phyloP scores from a whole-genome alignment of 2,888 invertebrate genomes.

The Hirtodrosophila cameraria region DNA sequence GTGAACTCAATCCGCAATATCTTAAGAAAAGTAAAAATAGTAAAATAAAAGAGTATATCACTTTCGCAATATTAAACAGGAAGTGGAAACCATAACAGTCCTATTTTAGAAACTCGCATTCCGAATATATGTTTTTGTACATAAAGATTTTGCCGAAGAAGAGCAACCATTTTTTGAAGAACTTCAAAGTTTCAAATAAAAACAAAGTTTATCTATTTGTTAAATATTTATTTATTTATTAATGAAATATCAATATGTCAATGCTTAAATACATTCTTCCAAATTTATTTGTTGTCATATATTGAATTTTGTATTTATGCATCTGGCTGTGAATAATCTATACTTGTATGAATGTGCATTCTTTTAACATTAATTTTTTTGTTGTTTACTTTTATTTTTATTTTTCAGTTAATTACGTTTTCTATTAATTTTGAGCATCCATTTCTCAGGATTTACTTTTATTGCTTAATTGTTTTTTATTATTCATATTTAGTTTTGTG shows the following conservation, averaged over 20 bases:
- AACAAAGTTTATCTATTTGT: constrained; percentile 13
- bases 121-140: too few relatives aligned
- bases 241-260: constrained; percentile 64
- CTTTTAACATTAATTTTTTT: constrained; percentile 15
- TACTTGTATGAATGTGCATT: constrained; percentile 16
- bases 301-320: constrained; percentile 12
- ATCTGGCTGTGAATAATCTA: constrained; percentile 23
- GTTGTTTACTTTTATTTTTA: constrained; percentile 1
- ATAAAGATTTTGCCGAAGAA: too few relatives aligned
- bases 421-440: constrained; percentile 41
- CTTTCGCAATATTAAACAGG: too few relatives aligned
- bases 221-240: constrained; percentile 70
- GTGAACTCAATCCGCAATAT: too few relatives aligned
- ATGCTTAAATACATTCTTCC: constrained; percentile 26
- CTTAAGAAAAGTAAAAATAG: too few relatives aligned
- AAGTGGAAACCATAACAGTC: too few relatives aligned
- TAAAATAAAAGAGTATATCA: too few relatives aligned
- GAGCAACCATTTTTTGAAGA: too few relatives aligned
- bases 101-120: too few relatives aligned
- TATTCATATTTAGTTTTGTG: background rate
- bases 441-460: constrained; percentile 28
- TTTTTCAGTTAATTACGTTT: constrained; percentile 13
- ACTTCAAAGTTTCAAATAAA: constrained; percentile 1
- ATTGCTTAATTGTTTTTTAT: constrained; percentile 32
- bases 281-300: constrained; percentile 17